Evolutionary conservation across 2,797 vertebrate species (phyloP).

Genomic region (Ambastaia sidthimunki): DNA sequence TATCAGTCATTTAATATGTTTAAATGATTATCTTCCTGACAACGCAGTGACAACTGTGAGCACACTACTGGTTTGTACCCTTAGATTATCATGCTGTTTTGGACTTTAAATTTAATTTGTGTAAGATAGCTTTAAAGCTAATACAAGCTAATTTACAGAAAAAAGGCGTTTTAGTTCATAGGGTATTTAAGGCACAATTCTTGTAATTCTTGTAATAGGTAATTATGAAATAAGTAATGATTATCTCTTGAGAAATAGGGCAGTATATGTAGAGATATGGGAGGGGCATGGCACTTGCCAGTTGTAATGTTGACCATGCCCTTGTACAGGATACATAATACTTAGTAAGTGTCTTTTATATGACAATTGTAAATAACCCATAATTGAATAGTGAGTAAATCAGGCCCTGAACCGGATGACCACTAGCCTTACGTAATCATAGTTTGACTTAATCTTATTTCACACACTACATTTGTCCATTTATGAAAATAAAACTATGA

Average conservation of each 20-base stretch:
- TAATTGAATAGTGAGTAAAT: constrained; percentile 43
- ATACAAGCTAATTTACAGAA: too few relatives aligned
- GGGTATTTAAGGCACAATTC: too few relatives aligned
- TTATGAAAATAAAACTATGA: constrained; percentile 41
- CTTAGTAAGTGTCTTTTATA: constrained; percentile 36
- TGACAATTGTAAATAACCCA: constrained; percentile 30
- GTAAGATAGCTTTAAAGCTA: too few relatives aligned
- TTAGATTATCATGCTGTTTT: background rate
- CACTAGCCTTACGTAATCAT: constrained; percentile 37
- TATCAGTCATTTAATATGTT: background rate
- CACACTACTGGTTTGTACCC: background rate
- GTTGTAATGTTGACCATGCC: background rate
- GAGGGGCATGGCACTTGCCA: background rate
- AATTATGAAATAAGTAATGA: background rate
- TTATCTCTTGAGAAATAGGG: background rate
- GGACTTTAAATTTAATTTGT: too few relatives aligned
- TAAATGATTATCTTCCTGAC: background rate
- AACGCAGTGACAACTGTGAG: background rate
- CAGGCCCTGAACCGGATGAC: constrained; percentile 24
- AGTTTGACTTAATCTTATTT: constrained; percentile 47
- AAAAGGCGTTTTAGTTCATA: too few relatives aligned
- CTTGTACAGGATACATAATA: constrained; percentile 22
- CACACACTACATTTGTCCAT: constrained; percentile 35
- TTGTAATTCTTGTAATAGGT: too few relatives aligned
- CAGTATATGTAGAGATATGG: background rate